Conservation (phyloP, 2,113 vertebrate species). For the Ailurus styani region DNA sequence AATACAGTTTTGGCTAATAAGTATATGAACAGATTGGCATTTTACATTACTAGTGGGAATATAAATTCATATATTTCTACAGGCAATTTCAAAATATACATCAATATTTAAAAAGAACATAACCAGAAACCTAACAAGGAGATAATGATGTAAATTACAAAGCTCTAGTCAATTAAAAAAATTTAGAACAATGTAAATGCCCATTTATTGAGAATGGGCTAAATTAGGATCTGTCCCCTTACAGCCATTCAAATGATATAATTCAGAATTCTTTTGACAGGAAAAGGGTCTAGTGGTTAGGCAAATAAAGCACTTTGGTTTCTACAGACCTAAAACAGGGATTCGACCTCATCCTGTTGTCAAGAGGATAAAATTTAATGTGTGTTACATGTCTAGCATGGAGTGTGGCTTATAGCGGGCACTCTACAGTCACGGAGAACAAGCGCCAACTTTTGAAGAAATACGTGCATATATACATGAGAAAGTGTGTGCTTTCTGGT, state of each 20-base stretch:
- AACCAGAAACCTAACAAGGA: neutral
- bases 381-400: neutral
- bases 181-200: neutral
- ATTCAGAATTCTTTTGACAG: neutral
- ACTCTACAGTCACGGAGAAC: neutral
- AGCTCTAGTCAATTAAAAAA: neutral
- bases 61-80: neutral
- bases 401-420: neutral
- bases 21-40: neutral
- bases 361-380: neutral
- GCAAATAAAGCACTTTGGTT: neutral
- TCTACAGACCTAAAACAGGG: neutral
- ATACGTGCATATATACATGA: neutral
- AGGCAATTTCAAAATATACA: neutral
- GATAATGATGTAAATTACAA: neutral
- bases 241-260: neutral
- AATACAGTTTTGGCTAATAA: neutral
- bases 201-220: neutral
- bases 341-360: neutral
- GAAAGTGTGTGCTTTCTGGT: neutral
- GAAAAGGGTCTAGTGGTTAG: neutral
- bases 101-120: neutral
- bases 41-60: neutral
- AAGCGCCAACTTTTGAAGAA: neutral
- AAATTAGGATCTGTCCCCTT: neutral